Conservation (phyloP, 2,888 invertebrate species). For the Mimachlamys varia region DNA sequence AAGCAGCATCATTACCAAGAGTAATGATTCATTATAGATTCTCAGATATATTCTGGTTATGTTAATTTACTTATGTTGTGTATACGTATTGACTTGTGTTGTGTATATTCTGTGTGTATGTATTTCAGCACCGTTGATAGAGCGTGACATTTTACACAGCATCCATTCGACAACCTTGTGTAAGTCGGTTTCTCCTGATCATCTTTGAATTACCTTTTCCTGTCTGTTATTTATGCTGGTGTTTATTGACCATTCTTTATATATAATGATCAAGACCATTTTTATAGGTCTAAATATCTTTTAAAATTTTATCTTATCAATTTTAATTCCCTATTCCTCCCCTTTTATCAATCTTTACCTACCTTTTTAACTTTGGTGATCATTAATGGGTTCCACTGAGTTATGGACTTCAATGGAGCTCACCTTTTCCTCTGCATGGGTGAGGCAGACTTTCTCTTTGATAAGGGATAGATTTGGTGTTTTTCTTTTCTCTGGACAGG, state of each 20-base stretch:
- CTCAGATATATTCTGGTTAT: too few species aligned
- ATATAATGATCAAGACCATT: neutral
- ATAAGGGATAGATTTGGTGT: neutral
- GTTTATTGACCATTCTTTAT: neutral
- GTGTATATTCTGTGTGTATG: neutral
- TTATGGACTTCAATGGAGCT: neutral
- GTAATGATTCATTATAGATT: too few species aligned
- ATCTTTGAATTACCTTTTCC: neutral
- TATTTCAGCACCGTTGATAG: constrained; percentile 23
- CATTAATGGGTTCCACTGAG: neutral
- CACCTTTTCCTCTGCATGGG: neutral
- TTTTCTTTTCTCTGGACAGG: neutral
- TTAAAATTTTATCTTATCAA: neutral
- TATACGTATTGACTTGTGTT: neutral
- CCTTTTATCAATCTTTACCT: neutral
- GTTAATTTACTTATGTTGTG: neutral
- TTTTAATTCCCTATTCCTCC: neutral
- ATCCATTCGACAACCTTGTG: constrained; percentile 14
- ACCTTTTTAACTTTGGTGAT: neutral
- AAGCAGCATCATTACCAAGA: too few species aligned
- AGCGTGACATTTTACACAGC: constrained; percentile 31
- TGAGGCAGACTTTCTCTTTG: neutral
- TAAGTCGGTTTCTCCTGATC: neutral
- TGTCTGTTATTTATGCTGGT: neutral
- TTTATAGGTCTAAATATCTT: neutral